Conservation (phyloP, 2,797 vertebrate genomes). For the Acipenser ruthenus region DNA sequence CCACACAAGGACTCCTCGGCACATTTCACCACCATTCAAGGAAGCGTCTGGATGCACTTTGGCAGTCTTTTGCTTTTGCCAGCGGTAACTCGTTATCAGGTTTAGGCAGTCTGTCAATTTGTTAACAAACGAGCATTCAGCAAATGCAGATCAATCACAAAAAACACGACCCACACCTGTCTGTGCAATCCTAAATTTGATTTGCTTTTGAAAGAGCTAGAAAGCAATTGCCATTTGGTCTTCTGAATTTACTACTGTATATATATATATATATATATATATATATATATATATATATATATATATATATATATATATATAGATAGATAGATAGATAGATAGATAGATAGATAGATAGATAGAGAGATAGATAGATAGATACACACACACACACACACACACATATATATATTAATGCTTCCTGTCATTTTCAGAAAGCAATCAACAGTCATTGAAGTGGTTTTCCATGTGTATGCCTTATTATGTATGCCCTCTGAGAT, state of each 20-base stretch:
- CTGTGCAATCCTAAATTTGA: too few relatives aligned
- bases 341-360: too few relatives aligned
- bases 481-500: slow-evolving; percentile 45
- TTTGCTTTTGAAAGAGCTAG: too few relatives aligned
- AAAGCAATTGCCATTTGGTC: too few relatives aligned
- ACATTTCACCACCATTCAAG: slow-evolving; percentile 7
- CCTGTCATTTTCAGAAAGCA: slow-evolving; percentile 54
- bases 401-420: slow-evolving; percentile 52
- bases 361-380: too few relatives aligned
- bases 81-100: slow-evolving; percentile 59
- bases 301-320: too few relatives aligned
- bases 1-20: slow-evolving; percentile 16
- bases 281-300: too few relatives aligned
- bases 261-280: too few relatives aligned
- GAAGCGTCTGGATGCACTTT: neutral
- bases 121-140: slow-evolving; percentile 24
- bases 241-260: too few relatives aligned
- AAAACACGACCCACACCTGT: neutral
- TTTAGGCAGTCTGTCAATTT: slow-evolving; percentile 46
- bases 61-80: slow-evolving; percentile 44
- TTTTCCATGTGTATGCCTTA: slow-evolving; percentile 51
- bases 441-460: slow-evolving; percentile 62
- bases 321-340: too few relatives aligned
- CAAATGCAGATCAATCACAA: neutral
- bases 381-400: slow-evolving; percentile 12